Percentiles rank a stretch among this genome's conserved stretches.
Conservation (phyloP, 2,888 invertebrate genomes). For the Sphaeridia pumilis region DNA sequence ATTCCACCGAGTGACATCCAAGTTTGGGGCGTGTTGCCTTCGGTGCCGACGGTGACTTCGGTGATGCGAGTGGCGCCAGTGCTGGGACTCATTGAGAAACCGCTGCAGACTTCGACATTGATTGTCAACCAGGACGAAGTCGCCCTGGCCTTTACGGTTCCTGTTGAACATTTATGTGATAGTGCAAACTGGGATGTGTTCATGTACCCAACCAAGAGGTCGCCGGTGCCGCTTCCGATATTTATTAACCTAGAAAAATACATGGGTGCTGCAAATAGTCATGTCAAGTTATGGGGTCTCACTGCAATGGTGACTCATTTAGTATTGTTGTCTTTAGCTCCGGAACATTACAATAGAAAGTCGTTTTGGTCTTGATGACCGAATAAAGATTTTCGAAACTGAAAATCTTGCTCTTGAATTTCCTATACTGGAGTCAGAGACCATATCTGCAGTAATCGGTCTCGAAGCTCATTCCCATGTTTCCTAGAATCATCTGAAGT, state of each 20-base stretch:
- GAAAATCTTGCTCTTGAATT: too few relatives aligned
- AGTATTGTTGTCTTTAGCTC: constrained; percentile 56
- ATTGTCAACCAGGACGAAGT: constrained; percentile 59
- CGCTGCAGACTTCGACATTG: constrained; percentile 46
- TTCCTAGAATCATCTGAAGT: too few relatives aligned
- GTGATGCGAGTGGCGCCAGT: constrained; percentile 57
- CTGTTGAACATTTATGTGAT: constrained; percentile 54
- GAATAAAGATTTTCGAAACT: too few relatives aligned
- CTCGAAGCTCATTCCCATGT: too few relatives aligned
- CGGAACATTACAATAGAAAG: constrained; percentile 40
- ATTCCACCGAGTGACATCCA: constrained; percentile 50
- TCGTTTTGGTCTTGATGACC: too few relatives aligned
- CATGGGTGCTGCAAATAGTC: constrained; percentile 1
- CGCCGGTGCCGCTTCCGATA: constrained; percentile 46
- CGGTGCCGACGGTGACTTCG: constrained; percentile 37
- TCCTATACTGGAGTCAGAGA: too few relatives aligned
- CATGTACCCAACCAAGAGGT: not conserved
- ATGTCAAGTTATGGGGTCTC: constrained; percentile 53
- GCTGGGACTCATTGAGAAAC: constrained; percentile 50
- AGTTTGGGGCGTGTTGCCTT: constrained; percentile 47
- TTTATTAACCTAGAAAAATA: constrained; percentile 30
- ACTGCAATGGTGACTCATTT: constrained; percentile 65
- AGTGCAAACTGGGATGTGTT: constrained; percentile 34
- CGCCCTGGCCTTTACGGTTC: constrained; percentile 58
- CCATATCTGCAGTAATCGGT: too few relatives aligned